Conservation (phyloP, 1,140 invertebrate species). For the Bombus affinis region DNA sequence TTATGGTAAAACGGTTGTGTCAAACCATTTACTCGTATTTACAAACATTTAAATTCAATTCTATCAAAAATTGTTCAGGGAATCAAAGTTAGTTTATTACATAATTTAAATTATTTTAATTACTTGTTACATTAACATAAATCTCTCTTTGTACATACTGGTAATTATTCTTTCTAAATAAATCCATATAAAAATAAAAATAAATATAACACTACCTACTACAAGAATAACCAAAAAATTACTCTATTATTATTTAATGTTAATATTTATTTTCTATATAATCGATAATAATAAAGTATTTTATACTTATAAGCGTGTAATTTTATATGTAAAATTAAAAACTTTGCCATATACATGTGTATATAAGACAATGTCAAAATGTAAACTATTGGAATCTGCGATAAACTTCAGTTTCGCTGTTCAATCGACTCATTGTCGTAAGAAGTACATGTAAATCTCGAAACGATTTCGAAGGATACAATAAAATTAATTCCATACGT, state of each 20-base stretch:
- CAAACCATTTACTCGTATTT: slow-evolving; percentile 7
- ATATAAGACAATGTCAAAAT: not conserved
- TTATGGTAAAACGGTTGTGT: slow-evolving; percentile 33
- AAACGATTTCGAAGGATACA: not conserved
- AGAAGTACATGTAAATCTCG: too few species aligned
- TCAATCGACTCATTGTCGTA: not conserved
- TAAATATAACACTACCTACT: not conserved
- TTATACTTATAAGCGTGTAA: not conserved
- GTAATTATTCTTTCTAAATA: not conserved
- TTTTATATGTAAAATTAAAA: not conserved
- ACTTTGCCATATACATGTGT: not conserved
- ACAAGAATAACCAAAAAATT: not conserved
- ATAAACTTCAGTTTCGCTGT: too few species aligned
- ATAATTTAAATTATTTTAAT: slow-evolving; percentile 40
- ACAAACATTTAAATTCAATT: slow-evolving; percentile 55
- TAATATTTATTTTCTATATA: not conserved
- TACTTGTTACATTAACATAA: not conserved
- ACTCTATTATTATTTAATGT: not conserved
- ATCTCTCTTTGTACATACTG: not conserved
- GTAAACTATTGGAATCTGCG: not conserved
- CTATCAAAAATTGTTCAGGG: slow-evolving; percentile 42
- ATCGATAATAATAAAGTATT: not conserved
- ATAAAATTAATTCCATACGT: not conserved
- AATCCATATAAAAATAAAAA: not conserved
- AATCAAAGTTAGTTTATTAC: not conserved